A percentile compares a stretch with the other conserved stretches of the same genome.
Evolutionary conservation across 2,797 vertebrate genomes (phyloP).

Genomic region (Darevskia mixta): DNA sequence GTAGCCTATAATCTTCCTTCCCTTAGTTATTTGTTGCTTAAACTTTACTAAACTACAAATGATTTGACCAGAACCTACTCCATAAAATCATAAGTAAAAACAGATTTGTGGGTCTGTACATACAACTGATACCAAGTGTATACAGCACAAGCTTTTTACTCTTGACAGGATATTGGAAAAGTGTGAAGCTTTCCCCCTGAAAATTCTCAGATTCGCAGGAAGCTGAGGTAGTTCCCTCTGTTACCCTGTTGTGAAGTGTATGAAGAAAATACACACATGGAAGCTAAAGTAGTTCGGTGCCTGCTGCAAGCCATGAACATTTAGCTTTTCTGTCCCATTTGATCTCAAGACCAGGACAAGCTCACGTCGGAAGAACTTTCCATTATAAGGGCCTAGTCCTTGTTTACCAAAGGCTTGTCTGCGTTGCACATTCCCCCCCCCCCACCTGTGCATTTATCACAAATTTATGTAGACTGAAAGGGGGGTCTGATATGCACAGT

Average conservation of each 20-base stretch:
- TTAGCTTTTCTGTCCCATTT: slow-evolving; percentile 46
- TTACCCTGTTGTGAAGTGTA: slow-evolving; percentile 61
- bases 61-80: slow-evolving; percentile 55
- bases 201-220: neutral
- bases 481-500: neutral
- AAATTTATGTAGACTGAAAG: neutral
- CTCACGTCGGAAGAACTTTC: neutral
- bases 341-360: slow-evolving; percentile 41
- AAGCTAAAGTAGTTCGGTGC: slow-evolving; percentile 65
- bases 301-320: slow-evolving; percentile 48
- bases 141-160: slow-evolving; percentile 21
- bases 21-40: slow-evolving; percentile 68
- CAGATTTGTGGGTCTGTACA: slow-evolving; percentile 37
- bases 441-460: neutral
- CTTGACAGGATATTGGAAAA: slow-evolving; percentile 1
- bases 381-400: slow-evolving; percentile 35
- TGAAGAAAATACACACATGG: slow-evolving; percentile 47
- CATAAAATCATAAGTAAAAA: slow-evolving; percentile 26
- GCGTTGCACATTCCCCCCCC: neutral
- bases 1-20: slow-evolving; percentile 62
- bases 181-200: neutral
- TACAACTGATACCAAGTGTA: slow-evolving; percentile 7
- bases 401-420: slow-evolving; percentile 60
- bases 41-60: slow-evolving; percentile 61
- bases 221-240: slow-evolving; percentile 46